phyloP scores from a whole-genome alignment of 2,797 vertebrate species.

The Pseudochromis fuscus region DNA sequence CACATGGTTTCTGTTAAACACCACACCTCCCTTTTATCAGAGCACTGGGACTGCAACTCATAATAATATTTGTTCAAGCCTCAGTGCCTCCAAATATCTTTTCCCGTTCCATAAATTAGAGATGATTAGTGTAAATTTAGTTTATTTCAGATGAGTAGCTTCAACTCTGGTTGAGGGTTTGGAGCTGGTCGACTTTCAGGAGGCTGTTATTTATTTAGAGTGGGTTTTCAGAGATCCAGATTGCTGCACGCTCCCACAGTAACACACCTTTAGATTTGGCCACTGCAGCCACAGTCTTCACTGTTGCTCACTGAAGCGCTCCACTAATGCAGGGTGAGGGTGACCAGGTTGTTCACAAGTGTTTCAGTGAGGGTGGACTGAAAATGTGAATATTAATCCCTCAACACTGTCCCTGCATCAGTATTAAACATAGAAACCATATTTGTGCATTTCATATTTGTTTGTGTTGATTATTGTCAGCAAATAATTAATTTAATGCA shows the following conservation, averaged over 20 bases:
- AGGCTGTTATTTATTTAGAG: not conserved
- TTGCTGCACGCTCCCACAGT: not conserved
- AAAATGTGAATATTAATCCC: too few relatives aligned
- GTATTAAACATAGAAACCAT: slow-evolving; percentile 1
- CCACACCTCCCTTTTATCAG: not conserved
- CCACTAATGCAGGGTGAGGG: slow-evolving; percentile 2
- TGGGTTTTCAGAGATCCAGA: not conserved
- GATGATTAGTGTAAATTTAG: not conserved
- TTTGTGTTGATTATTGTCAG: not conserved
- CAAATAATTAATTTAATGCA: too few relatives aligned
- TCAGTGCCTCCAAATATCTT: slow-evolving; percentile 19
- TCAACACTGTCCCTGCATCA: not conserved
- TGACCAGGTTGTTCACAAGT: slow-evolving; percentile 4
- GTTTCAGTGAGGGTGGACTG: not conserved
- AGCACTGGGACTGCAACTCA: slow-evolving; percentile 22
- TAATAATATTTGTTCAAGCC: not conserved
- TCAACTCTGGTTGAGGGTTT: not conserved
- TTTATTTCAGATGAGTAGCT: slow-evolving; percentile 4
- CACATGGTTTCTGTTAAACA: slow-evolving; percentile 5
- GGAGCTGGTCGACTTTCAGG: not conserved
- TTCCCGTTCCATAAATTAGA: not conserved
- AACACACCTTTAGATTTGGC: not conserved
- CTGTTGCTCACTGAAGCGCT: slow-evolving; percentile 1
- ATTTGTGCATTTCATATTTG: not conserved
- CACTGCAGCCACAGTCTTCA: slow-evolving; percentile 4